Conservation (phyloP, 2,888 invertebrate species). For the Omphaloscelis lunosa region DNA sequence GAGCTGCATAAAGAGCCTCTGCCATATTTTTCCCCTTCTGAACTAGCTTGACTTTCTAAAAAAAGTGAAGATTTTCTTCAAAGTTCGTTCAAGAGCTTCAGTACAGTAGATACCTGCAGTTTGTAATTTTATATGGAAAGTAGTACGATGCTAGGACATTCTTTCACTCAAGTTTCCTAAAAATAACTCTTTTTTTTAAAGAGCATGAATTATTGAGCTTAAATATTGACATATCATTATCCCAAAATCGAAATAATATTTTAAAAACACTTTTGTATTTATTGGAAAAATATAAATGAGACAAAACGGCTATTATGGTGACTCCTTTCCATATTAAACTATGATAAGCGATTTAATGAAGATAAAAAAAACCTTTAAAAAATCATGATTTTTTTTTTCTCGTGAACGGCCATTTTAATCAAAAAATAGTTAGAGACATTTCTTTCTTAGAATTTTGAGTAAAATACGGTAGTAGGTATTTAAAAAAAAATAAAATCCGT, state of each 20-base stretch:
- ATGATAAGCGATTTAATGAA: too few species aligned
- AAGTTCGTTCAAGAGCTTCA: not conserved
- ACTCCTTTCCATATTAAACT: too few species aligned
- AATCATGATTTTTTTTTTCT: too few species aligned
- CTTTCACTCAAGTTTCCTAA: not conserved
- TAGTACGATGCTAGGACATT: not conserved
- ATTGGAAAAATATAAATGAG: not conserved
- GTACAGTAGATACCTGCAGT: not conserved
- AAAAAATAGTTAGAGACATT: too few species aligned
- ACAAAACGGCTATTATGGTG: too few species aligned
- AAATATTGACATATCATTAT: constrained; percentile 26
- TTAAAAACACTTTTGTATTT: not conserved
- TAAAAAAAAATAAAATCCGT: too few species aligned
- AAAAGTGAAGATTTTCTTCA: not conserved
- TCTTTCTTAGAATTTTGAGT: too few species aligned
- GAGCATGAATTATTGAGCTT: not conserved
- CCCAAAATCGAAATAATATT: not conserved
- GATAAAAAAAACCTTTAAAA: too few species aligned
- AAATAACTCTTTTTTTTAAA: not conserved
- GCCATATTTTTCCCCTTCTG: not conserved
- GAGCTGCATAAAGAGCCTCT: not conserved
- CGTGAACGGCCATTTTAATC: too few species aligned
- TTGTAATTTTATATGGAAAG: not conserved
- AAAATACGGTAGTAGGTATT: too few species aligned
- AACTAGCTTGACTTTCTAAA: not conserved